Evolutionary conservation across 2,797 vertebrate genomes (phyloP), one percentile per base, ranked within the genome.

Genomic region (Dermochelys coriacea): DNA sequence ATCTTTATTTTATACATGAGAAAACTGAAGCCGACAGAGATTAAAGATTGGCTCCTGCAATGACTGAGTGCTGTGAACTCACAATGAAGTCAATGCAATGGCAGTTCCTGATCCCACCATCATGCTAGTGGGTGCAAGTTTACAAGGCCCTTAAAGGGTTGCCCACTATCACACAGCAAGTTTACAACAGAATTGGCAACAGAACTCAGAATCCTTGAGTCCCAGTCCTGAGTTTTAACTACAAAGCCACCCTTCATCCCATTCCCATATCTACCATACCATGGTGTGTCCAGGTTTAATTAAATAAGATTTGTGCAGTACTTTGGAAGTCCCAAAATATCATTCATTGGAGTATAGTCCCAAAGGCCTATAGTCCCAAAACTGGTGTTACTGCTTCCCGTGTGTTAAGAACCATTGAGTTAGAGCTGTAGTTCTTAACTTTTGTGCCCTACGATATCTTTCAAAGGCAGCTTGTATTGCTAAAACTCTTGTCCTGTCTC

Each of bases 1-100:
- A 68, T 55, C 71, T 41, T 18, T 10, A 71, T 71, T 21, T 41
- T 23, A 41, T 19, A 41, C n/a, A 71, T 37, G 64, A 37, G 64
- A 71, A 37, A 71, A 71, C 64, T 71, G n/a, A 71, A 71, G 64
- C 45, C 29, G 27, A 18, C 18, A 86, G 80, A 93, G 31, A 83
- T 1, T 0, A 0, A 86, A 92, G 27, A 78, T 2, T 49, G 64
- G 55, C 79, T 52, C 3, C 31, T 47, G 11, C 0, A 0, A 19
- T 86, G 85, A 78, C 47, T 78, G 37, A 37, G 6, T 80, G 78
- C 68, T 45, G 41, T 68, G 41, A 93, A 80, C 29, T 80, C 49
- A 45, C 49, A 81, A 15, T 16, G 25, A 54, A 18, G 37, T 68
- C 77, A 82, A 45, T 21, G 59, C 59, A 78, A 29, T 27, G 59